A percentile compares a stretch with the other conserved stretches of the same genome.
These are phyloP conservation scores for Baccha elongata DNA, from an alignment of 2,888 invertebrate species.

Conservation along the genomic window DNA sequence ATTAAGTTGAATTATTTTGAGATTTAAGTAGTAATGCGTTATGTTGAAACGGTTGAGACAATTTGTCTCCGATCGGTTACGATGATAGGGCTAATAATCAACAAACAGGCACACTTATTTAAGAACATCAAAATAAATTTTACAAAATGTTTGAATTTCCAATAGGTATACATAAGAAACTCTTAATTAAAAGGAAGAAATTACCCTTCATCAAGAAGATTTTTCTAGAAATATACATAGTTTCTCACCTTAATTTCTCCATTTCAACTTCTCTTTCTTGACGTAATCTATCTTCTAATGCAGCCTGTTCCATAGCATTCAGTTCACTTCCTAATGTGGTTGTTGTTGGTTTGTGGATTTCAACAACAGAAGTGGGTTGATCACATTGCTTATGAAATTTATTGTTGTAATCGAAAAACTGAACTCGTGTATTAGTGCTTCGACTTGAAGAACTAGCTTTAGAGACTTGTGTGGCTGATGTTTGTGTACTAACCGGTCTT, in stretches of 20 bases:
- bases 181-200: no score
- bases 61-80: no score
- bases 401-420: slow-evolving; percentile 83
- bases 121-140: no score
- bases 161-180: no score
- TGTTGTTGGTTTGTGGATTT: slow-evolving; percentile 76
- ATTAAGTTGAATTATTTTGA: no score
- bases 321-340: slow-evolving; percentile 45
- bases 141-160: no score
- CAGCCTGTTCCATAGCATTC: slow-evolving; percentile 79
- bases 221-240: no score
- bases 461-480: background rate
- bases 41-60: no score
- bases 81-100: no score
- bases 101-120: no score
- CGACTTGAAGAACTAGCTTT: slow-evolving; percentile 33
- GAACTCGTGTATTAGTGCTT: slow-evolving; percentile 76
- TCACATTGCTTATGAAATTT: slow-evolving; percentile 81
- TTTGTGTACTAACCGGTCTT: slow-evolving; percentile 17
- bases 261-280: slow-evolving; percentile 76
- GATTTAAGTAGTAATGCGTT: no score
- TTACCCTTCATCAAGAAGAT: no score
- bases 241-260: slow-evolving; percentile 76
- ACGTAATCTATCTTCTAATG: slow-evolving; percentile 76
- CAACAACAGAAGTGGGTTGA: slow-evolving; percentile 79